Evolutionary conservation across 1,140 invertebrate species (phyloP), one percentile per base, ranked within the genome.

Genomic region (Drosophila albomicans): DNA sequence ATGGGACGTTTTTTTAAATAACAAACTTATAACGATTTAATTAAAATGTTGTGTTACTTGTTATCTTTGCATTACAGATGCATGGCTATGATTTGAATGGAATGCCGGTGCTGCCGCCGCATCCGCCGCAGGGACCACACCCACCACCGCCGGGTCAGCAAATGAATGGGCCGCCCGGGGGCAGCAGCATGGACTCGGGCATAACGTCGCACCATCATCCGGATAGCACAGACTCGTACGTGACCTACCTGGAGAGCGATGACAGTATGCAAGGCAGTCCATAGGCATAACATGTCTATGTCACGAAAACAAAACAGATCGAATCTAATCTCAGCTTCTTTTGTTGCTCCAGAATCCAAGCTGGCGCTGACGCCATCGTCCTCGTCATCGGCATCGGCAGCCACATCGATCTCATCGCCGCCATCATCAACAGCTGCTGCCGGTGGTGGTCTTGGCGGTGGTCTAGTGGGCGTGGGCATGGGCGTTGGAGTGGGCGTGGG

Each of bases 181-280:
- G 90, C 52, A 91, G 85, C 93, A 90, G 86, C 62, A 54, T 92
- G 84, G 91, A 92, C 66, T 91, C 89, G 92, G 93, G 94, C 7
- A 94, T 95, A 57, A 92, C 92, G 56, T 91, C 92, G 63, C 89
- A 92, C 66, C 92, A 93, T 71, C 96, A 97, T 92, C 96, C 96
- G 11, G 96, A 97, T 93, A 96, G 96, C 68, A 96, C 96, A 5
- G 97, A 97, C 91, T 97, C 96, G 92, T 97, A 97, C 93, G 97
- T 98, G 51, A 97, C 97, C 46, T 98, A 97, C 93, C 94, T 97
- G 58, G 97, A 98, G 92, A 97, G 96, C 92, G 97, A 97, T 93
- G 96, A 96, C 92, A 96, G 95, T 92, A 94, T 95, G 69, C 95
- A 95, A 46, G 94, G 95, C 62, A 95, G 95, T 85, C 95, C 95